phyloP scores from a whole-genome alignment of 2,888 invertebrate genomes.

The Epiblema foenella region DNA sequence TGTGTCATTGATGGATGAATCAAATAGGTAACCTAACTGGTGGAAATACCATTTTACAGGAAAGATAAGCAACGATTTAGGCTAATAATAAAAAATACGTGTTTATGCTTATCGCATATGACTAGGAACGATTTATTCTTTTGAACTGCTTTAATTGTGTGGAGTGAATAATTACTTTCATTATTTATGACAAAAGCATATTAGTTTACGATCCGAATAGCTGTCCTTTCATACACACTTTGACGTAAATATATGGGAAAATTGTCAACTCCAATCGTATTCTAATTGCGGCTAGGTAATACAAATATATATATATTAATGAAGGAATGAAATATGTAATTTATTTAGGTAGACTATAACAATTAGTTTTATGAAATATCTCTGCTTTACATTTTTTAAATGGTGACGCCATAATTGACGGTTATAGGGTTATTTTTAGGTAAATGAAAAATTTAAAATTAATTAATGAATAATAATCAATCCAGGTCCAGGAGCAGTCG shows the following conservation, averaged over 20 bases:
- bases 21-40: constrained; percentile 4
- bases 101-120: too few species aligned
- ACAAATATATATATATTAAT: too few species aligned
- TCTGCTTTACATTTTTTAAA: not conserved
- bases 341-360: not conserved
- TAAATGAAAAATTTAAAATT: not conserved
- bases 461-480: not conserved
- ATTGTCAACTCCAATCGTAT: too few species aligned
- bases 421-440: too few species aligned
- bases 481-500: not conserved
- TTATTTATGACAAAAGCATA: too few species aligned
- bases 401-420: too few species aligned
- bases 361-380: not conserved
- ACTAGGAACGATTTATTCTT: not conserved
- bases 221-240: too few species aligned
- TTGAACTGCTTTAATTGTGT: not conserved
- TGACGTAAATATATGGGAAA: too few species aligned
- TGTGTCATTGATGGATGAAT: constrained; percentile 21
- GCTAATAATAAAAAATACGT: not conserved
- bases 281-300: too few species aligned
- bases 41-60: not conserved
- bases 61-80: not conserved
- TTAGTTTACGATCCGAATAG: too few species aligned
- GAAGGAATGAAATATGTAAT: not conserved
- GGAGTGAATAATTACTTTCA: too few species aligned